Conservation (phyloP, 2,797 vertebrate genomes). For the Pseudochirops cupreus region DNA sequence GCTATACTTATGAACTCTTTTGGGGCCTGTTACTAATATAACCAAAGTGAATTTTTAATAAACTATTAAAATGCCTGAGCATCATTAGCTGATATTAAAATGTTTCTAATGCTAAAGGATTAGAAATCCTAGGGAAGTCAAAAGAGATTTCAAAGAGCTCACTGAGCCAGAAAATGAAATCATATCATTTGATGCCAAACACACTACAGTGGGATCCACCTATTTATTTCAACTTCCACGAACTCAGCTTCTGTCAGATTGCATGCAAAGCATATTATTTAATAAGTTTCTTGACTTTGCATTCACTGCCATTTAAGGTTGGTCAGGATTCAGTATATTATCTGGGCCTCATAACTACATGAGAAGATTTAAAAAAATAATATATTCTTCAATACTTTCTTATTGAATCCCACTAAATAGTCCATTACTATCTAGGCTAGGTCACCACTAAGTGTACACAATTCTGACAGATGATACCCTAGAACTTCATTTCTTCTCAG, state of each 20-base stretch:
- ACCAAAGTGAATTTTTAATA: constrained; percentile 2
- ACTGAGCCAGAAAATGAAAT: constrained; percentile 6
- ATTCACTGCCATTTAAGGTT: neutral
- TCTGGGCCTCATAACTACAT: neutral
- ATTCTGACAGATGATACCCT: neutral
- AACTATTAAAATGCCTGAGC: constrained; percentile 30
- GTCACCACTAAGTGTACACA: neutral
- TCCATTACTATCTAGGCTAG: neutral
- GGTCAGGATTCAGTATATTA: neutral
- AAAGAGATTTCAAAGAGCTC: constrained; percentile 7
- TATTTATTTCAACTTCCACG: constrained; percentile 9
- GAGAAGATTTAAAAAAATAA: neutral
- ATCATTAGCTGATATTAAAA: neutral
- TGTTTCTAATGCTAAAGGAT: constrained; percentile 27
- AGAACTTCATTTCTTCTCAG: neutral
- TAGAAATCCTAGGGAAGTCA: constrained; percentile 25
- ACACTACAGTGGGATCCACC: neutral
- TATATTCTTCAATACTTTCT: neutral
- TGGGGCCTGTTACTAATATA: neutral
- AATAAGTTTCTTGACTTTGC: neutral
- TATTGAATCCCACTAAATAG: neutral
- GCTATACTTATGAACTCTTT: neutral
- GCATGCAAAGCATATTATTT: neutral
- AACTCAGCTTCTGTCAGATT: constrained; percentile 1
- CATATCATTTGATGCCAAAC: constrained; percentile 28